Conservation (phyloP, 2,888 invertebrate species). For the Conomelus anceps region DNA sequence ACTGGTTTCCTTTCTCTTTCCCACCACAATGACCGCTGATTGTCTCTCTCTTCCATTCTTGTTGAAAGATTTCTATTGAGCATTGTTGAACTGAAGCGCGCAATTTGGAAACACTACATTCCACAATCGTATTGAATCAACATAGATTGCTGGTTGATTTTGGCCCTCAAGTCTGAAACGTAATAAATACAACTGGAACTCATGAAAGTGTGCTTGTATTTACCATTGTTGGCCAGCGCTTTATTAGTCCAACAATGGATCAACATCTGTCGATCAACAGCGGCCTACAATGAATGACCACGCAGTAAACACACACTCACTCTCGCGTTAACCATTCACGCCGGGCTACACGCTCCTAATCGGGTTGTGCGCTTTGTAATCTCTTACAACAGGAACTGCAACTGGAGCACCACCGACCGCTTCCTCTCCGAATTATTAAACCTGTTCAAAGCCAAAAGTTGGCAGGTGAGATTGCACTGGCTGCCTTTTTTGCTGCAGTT, state of each 20-base stretch:
- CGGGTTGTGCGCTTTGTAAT: background rate
- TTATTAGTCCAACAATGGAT: background rate
- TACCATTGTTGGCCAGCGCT: background rate
- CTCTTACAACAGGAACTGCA: background rate
- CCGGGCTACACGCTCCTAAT: background rate
- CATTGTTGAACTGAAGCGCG: background rate
- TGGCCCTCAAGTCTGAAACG: background rate
- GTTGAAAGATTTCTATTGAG: background rate
- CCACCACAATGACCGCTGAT: background rate
- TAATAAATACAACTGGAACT: background rate
- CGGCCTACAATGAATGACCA: too few species aligned
- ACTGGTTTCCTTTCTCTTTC: background rate
- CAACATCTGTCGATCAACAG: background rate
- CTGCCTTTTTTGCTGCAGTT: background rate
- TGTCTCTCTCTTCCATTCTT: background rate
- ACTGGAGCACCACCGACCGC: too few species aligned
- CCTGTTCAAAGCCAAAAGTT: background rate
- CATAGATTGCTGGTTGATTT: background rate
- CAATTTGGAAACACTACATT: background rate
- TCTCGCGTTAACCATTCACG: background rate
- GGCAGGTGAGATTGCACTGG: background rate
- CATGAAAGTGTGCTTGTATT: background rate
- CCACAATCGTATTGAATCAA: background rate
- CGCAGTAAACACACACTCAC: background rate
- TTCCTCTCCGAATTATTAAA: background rate